These are phyloP conservation scores for Venturia canescens DNA, from an alignment of 1,140 invertebrate species.

Conservation along the genomic window DNA sequence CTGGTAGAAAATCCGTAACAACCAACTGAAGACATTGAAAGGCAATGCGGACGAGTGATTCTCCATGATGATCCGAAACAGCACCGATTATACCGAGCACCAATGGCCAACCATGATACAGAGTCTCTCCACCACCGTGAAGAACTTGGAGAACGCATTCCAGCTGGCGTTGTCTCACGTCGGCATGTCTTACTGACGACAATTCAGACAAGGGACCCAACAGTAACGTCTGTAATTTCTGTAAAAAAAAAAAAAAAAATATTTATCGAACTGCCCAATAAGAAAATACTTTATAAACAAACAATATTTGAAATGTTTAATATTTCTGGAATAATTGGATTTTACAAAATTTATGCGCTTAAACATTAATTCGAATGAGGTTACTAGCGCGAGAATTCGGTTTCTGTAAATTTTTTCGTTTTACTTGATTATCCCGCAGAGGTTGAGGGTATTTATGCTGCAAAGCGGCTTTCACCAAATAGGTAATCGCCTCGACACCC, in stretches of 20 bases:
- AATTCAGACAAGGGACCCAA: slow-evolving; percentile 93
- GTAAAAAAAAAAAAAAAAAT: slow-evolving; percentile 54
- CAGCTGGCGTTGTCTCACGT: slow-evolving; percentile 96
- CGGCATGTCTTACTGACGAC: slow-evolving; percentile 91
- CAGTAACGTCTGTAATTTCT: slow-evolving; percentile 91
- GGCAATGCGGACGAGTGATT: slow-evolving; percentile 93
- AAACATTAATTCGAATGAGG: slow-evolving; percentile 35
- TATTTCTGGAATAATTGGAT: too few species aligned
- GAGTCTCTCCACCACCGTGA: slow-evolving; percentile 93
- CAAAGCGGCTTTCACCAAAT: slow-evolving; percentile 94
- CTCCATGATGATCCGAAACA: slow-evolving; percentile 94
- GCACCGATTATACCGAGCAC: slow-evolving; percentile 96
- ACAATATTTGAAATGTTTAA: not conserved
- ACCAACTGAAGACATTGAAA: slow-evolving; percentile 98
- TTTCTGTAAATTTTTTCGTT: too few species aligned
- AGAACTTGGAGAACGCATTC: slow-evolving; percentile 96
- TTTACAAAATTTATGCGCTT: slow-evolving; percentile 16
- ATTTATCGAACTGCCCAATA: slow-evolving; percentile 17
- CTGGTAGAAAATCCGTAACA: slow-evolving; percentile 95
- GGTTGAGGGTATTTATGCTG: slow-evolving; percentile 91
- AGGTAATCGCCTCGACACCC: slow-evolving; percentile 98
- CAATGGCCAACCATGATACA: slow-evolving; percentile 96
- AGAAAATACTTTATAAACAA: slow-evolving; percentile 1
- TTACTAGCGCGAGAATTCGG: slow-evolving; percentile 33
- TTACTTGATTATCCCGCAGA: slow-evolving; percentile 89